phyloP scores from a whole-genome alignment of 2,797 vertebrate species.

The Parauchenoglanis punctatus region DNA sequence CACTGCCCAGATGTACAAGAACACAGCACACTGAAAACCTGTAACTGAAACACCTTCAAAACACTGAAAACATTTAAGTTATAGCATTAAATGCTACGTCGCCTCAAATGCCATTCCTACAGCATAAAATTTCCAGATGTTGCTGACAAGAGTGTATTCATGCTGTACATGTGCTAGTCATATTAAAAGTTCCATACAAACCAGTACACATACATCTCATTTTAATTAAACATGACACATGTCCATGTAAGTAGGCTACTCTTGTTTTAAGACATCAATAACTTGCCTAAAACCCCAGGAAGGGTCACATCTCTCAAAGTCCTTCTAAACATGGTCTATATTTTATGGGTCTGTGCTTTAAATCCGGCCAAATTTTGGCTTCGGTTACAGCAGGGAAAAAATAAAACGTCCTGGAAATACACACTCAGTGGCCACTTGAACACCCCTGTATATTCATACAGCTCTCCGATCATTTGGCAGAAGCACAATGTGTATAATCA shows the following conservation, averaged over 20 bases:
- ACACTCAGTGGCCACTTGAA: background rate
- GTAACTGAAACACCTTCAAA: too few relatives aligned
- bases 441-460: background rate
- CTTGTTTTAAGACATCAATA: background rate
- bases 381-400: background rate
- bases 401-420: background rate
- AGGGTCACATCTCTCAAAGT: background rate
- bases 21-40: background rate
- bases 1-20: background rate
- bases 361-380: background rate
- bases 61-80: background rate
- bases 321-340: background rate
- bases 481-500: background rate
- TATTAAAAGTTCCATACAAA: background rate
- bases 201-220: background rate
- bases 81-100: background rate
- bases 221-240: background rate
- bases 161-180: background rate
- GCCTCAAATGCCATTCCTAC: background rate
- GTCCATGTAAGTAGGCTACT: background rate
- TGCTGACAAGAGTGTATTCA: background rate
- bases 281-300: background rate
- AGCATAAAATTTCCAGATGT: background rate
- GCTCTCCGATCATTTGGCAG: background rate
- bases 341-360: background rate